These are phyloP conservation scores for Danionella dracula DNA, from an alignment of 2,797 vertebrate genomes.

Conservation along the genomic window DNA sequence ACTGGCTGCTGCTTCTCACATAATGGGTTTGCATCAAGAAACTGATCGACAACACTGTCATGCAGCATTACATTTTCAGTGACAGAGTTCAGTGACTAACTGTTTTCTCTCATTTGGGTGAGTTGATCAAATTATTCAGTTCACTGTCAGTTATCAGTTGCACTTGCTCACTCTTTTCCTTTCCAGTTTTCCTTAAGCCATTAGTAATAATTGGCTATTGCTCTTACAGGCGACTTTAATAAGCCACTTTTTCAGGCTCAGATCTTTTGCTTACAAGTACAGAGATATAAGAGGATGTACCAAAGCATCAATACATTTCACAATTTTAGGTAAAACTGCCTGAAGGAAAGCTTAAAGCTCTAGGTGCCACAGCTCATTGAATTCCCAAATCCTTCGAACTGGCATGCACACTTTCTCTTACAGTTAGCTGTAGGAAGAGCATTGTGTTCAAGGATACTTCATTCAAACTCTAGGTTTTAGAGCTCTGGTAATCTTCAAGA, in stretches of 20 bases:
- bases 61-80: neutral
- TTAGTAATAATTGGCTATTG: constrained; percentile 55
- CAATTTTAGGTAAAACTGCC: neutral
- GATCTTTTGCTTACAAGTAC: constrained; percentile 2
- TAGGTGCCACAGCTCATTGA: neutral
- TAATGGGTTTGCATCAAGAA: neutral
- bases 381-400: constrained; percentile 21
- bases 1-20: neutral
- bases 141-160: constrained; percentile 49
- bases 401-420: constrained; percentile 6
- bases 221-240: constrained; percentile 11
- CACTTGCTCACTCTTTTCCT: constrained; percentile 40
- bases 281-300: neutral
- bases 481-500: constrained; percentile 15
- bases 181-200: constrained; percentile 44
- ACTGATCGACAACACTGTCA: neutral
- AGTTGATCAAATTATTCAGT: constrained; percentile 51
- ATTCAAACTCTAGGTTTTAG: constrained; percentile 5
- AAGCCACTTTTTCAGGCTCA: neutral
- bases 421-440: neutral
- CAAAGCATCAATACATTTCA: neutral
- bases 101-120: constrained; percentile 39
- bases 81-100: neutral
- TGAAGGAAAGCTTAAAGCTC: constrained; percentile 1
- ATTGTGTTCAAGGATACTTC: constrained; percentile 25